phyloP scores from a whole-genome alignment of 2,797 vertebrate species.

The Pipistrellus pipistrellus region DNA sequence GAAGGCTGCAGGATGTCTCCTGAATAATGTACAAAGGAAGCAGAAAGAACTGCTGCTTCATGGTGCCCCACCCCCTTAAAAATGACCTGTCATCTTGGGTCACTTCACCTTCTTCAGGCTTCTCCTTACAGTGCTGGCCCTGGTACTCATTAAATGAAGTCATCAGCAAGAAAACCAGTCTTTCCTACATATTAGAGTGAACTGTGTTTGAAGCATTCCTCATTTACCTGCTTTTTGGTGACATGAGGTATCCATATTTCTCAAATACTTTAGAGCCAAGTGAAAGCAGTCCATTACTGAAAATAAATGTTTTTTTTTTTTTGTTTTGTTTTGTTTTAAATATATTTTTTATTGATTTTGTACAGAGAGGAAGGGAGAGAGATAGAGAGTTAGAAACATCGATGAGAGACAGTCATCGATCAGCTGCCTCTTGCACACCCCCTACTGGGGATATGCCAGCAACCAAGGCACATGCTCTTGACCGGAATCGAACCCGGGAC shows the following conservation, averaged over 20 bases:
- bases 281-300: constrained; percentile 2
- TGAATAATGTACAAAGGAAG: constrained; percentile 1
- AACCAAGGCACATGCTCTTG: too few species aligned
- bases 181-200: not conserved
- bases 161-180: not conserved
- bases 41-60: not conserved
- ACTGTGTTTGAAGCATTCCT: not conserved
- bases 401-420: too few species aligned
- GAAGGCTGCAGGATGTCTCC: not conserved
- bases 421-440: too few species aligned
- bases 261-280: not conserved
- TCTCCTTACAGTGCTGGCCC: not conserved
- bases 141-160: not conserved
- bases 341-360: too few species aligned
- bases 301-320: constrained; percentile 24
- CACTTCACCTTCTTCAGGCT: not conserved
- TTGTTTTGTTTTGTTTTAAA: too few species aligned
- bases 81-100: not conserved
- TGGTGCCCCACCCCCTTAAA: not conserved
- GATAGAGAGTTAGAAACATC: too few species aligned
- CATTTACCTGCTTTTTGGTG: not conserved
- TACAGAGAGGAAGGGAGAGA: too few species aligned
- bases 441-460: too few species aligned
- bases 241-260: not conserved
- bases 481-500: too few species aligned